These are phyloP conservation scores for Orthochromis indermauri DNA, from an alignment of 2,113 vertebrate species.

Conservation along the genomic window DNA sequence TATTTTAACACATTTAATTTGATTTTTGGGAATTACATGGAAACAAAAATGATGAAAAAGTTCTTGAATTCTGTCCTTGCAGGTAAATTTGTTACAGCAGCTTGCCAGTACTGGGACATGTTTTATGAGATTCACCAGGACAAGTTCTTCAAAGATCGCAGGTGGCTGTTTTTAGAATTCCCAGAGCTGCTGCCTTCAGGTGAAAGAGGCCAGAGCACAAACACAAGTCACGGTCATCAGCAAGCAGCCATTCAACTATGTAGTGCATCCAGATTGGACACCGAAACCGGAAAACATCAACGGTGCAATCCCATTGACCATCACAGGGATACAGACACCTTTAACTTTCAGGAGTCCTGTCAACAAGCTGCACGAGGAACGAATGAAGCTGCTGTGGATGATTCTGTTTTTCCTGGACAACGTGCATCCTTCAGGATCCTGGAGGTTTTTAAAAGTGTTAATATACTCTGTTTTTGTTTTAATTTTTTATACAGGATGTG, in stretches of 20 bases:
- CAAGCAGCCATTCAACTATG: not conserved
- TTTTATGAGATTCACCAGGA: conserved; percentile 86
- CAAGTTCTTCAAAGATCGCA: conserved; percentile 94
- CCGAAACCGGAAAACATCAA: not conserved
- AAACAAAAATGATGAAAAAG: not conserved
- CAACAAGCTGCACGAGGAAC: not conserved
- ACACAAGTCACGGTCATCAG: not conserved
- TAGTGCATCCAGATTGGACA: not conserved
- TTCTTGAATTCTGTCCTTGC: conserved; percentile 16
- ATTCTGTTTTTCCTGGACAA: conserved; percentile 75
- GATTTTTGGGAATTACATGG: not conserved
- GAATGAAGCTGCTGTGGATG: not conserved
- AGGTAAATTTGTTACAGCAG: conserved; percentile 83
- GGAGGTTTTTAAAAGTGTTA: conserved; percentile 71
- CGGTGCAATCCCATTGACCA: not conserved
- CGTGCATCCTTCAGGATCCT: conserved; percentile 80
- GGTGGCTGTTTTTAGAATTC: conserved; percentile 89
- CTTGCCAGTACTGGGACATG: conserved; percentile 81
- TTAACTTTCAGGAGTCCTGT: not conserved
- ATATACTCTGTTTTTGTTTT: not conserved
- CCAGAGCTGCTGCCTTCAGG: conserved; percentile 80
- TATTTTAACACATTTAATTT: not conserved
- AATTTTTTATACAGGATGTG: not conserved
- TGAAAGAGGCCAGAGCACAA: not conserved
- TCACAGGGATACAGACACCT: not conserved